phyloP scores from a whole-genome alignment of 2,797 vertebrate species.

The Cyprinella venusta region DNA sequence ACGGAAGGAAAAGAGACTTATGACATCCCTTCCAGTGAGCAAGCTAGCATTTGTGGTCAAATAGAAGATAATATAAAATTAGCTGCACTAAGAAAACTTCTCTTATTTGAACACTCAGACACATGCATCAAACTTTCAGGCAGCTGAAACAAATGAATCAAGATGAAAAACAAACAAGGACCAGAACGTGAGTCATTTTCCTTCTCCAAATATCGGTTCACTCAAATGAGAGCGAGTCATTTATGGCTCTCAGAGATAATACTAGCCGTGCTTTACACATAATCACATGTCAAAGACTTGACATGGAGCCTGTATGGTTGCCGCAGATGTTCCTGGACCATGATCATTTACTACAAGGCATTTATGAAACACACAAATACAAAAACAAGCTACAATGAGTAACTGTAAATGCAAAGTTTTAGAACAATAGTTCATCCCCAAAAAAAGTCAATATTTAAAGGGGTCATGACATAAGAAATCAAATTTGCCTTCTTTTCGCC shows the following conservation, averaged over 20 bases:
- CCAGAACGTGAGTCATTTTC: not conserved
- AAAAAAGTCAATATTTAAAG: not conserved
- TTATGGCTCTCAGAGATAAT: slow-evolving; percentile 10
- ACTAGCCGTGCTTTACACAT: slow-evolving; percentile 4
- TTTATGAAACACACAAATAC: not conserved
- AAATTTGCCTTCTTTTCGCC: not conserved
- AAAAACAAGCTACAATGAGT: not conserved
- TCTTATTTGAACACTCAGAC: not conserved
- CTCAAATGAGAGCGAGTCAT: not conserved
- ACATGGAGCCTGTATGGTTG: not conserved
- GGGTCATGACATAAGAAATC: not conserved
- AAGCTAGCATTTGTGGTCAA: slow-evolving; percentile 57
- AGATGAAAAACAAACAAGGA: not conserved
- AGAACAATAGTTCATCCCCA: not conserved
- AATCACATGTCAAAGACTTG: slow-evolving; percentile 30
- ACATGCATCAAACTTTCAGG: not conserved
- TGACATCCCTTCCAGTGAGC: slow-evolving; percentile 74
- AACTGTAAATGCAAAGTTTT: not conserved
- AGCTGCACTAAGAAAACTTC: slow-evolving; percentile 66
- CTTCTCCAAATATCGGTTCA: not conserved
- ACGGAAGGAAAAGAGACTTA: slow-evolving; percentile 68
- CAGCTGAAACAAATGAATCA: not conserved
- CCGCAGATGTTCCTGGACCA: not conserved
- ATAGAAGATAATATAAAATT: slow-evolving; percentile 63
- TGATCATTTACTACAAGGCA: too few relatives aligned